Evolutionary conservation across 2,888 invertebrate species (phyloP), one percentile per base, ranked within the genome.

Genomic region (Melanophora roralis): DNA sequence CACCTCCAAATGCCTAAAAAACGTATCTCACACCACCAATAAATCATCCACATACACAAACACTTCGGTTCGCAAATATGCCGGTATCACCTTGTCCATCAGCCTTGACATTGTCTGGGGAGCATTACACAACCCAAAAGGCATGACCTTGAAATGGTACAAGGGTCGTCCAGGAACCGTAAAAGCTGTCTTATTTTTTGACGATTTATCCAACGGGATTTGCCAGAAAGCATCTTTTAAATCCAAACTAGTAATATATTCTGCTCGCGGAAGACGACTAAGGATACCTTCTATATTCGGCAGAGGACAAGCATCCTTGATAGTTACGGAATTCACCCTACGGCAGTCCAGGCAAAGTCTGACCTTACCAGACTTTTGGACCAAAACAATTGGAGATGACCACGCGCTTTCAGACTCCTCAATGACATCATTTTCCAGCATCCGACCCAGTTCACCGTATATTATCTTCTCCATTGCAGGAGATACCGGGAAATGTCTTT

Each of bases 141-240:
- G 68, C 68, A 75, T 75, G 9, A 75, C 75, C 0, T 2, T 38
- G 11, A 40, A 75, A 4, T 57, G 43, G 40, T 75, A 75, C 11
- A 67, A 14, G n/a, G 76, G 76, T 16, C 76, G 67, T 16, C 59
- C 73, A 11, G 81, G 80, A 1, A 81, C 55, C 0, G 80, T 76
- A 32, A 83, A 81, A 1, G 80, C 76, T 12, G 80, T 72, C 27
- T 59, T 55, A 16, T 71, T 62, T 11, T 59, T 47, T 19, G 71
- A 75, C 19, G 32, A 27, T n/a, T 27, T 23, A 3, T 68, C 75
- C 19, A 81, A 23, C 9, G 77, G 75, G 27, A 78, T 75, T 21
- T 78, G 75, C 78, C 76, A 81, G 40, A 78, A 81, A 12, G 78
- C 77, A 12, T 78, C 74, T 19, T 81, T 73, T n/a, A 79, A 43